phyloP scores from a whole-genome alignment of 2,797 vertebrate genomes.

The Helicolenus hilgendorfi region DNA sequence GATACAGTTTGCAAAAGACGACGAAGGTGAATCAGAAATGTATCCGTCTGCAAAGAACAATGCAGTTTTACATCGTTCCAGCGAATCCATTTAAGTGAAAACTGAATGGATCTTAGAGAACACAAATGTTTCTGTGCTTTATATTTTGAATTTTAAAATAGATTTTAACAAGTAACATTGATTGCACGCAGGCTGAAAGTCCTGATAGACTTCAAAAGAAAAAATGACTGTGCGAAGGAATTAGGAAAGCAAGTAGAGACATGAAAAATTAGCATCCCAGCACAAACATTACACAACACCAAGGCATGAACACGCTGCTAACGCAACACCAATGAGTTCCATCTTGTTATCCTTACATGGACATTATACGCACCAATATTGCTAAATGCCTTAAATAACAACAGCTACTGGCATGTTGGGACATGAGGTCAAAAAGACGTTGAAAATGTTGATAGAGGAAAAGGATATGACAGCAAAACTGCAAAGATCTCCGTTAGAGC shows the following conservation, averaged over 20 bases:
- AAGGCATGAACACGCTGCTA: background rate
- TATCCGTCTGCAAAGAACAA: background rate
- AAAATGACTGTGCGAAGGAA: constrained; percentile 1
- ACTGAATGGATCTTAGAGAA: background rate
- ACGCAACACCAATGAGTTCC: constrained; percentile 41
- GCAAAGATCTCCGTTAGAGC: constrained; percentile 24
- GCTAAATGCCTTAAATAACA: constrained; percentile 58
- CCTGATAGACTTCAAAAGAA: constrained; percentile 36
- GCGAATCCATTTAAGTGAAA: background rate
- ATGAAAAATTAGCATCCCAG: constrained; percentile 41
- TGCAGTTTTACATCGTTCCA: background rate
- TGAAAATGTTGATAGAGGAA: constrained; percentile 8
- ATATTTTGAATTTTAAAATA: background rate
- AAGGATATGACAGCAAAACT: constrained; percentile 34
- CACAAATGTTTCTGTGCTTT: background rate
- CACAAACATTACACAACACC: constrained; percentile 67
- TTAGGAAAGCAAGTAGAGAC: constrained; percentile 60
- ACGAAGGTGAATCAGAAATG: background rate
- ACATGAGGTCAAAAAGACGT: constrained; percentile 25
- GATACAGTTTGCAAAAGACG: background rate
- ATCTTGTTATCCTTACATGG: constrained; percentile 44
- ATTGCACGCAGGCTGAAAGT: background rate
- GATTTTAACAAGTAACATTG: background rate
- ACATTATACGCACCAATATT: background rate
- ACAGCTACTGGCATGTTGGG: constrained; percentile 29